These are phyloP conservation scores for Spisula solida DNA, from an alignment of 2,888 invertebrate species.

Conservation along the genomic window DNA sequence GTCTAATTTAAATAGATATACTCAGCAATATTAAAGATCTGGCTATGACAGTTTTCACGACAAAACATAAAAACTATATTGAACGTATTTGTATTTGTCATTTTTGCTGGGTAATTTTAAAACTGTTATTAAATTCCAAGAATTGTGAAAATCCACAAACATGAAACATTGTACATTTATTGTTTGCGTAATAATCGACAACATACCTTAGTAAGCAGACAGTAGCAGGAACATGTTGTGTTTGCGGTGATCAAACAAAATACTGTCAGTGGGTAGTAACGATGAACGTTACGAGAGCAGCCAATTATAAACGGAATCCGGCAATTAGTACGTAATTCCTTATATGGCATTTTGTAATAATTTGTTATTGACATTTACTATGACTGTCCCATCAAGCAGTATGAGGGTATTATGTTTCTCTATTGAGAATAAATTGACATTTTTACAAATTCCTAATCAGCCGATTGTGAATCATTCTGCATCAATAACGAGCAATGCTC, in stretches of 20 bases:
- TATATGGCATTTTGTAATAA: not conserved
- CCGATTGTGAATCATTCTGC: not conserved
- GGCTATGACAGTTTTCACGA: no score
- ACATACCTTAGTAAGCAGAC: not conserved
- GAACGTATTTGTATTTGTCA: no score
- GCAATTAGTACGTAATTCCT: not conserved
- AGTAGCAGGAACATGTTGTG: not conserved
- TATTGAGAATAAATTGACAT: constrained; percentile 12
- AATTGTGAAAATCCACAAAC: no score
- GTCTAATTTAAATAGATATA: no score
- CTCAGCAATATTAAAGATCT: no score
- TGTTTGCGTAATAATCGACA: not conserved
- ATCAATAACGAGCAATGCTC: not conserved
- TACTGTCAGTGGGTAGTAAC: not conserved
- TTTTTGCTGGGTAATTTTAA: no score
- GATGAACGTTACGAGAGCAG: not conserved
- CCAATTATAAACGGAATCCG: not conserved
- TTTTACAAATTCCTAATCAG: not conserved
- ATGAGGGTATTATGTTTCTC: not conserved
- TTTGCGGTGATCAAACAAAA: not conserved
- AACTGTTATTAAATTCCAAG: no score
- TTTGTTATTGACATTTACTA: constrained; percentile 14
- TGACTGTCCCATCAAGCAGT: not conserved
- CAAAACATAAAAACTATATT: no score
- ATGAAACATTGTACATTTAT: not conserved